Evolutionary conservation across 2,797 vertebrate genomes (phyloP), one percentile per base, ranked within the genome.

Genomic region (Chiroxiphia lanceolata): DNA sequence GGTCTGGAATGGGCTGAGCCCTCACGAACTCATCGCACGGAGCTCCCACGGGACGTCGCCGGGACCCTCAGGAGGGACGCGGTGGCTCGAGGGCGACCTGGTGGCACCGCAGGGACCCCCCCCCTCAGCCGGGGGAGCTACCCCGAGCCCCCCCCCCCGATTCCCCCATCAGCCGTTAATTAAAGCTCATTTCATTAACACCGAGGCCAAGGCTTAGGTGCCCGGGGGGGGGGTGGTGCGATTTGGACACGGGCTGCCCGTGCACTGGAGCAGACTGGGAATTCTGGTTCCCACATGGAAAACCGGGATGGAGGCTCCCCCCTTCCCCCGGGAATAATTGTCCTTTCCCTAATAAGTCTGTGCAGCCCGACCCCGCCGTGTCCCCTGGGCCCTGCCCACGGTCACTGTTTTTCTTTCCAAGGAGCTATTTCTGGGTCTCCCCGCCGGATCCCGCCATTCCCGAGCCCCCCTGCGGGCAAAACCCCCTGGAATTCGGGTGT

Each of bases 321-420:
- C 19, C 2, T 40, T 40, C 20, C 18, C 27, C 9, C 15, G 13
- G 31, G 40, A 8, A 40, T 53, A 68, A 64, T 36, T 63, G 20
- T 12, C 68, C 71, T 87, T 87, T 87, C 74, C 92, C 83, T 70
- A 93, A 87, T 80, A 87, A 94, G 79, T 59, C 83, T 36, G 31
- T 26, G 3, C 17, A 26, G 31, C 31, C 33, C 65, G 21, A 26
- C 57, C 78, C 57, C 13, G 6, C 48, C 34, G 17, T 0, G 8
- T 79, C 93, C 71, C 82, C 67, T 15, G 42, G 72, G 77, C 31
- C 48, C 76, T 40, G 76, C 50, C 69, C 81, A 54, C 60, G 31
- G 45, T 74, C 50, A 10, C 45, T 93, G 68, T 87, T 93, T 87
- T 74, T 79, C 68, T 83, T 93, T 79, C 92, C 92, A 19, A 18